These are phyloP conservation scores for Autographa pulchrina DNA, from an alignment of 2,888 invertebrate genomes.

Conservation along the genomic window DNA sequence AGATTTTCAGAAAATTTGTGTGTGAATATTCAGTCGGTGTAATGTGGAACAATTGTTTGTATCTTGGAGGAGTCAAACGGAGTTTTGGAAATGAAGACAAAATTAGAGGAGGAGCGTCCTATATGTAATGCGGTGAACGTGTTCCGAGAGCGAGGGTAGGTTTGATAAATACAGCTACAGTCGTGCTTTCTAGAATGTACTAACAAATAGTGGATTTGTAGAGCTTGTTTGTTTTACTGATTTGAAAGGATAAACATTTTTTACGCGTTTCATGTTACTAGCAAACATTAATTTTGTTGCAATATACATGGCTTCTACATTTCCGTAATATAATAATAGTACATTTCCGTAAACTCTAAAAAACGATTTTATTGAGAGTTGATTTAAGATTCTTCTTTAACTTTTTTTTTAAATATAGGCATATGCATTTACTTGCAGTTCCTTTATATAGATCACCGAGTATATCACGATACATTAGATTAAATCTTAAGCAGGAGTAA, in stretches of 20 bases:
- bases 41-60: constrained; percentile 21
- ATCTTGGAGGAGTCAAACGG: constrained; percentile 39
- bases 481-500: not conserved
- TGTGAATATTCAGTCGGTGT: constrained; percentile 40
- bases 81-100: constrained; percentile 62
- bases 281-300: too few species aligned
- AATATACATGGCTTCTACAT: too few species aligned
- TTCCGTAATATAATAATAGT: too few species aligned
- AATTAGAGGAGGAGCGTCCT: constrained; percentile 74
- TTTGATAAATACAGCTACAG: constrained; percentile 34
- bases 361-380: too few species aligned
- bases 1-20: constrained; percentile 58
- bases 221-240: constrained; percentile 25
- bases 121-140: constrained; percentile 81
- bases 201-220: constrained; percentile 26
- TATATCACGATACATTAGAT: too few species aligned
- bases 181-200: constrained; percentile 31
- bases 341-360: too few species aligned
- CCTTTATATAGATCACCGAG: too few species aligned
- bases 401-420: too few species aligned
- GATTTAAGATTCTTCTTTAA: too few species aligned
- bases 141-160: constrained; percentile 83
- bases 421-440: too few species aligned
- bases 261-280: not conserved
- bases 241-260: constrained; percentile 9